Conservation (phyloP, 2,888 invertebrate species). For the Drosophila hamatofila region DNA sequence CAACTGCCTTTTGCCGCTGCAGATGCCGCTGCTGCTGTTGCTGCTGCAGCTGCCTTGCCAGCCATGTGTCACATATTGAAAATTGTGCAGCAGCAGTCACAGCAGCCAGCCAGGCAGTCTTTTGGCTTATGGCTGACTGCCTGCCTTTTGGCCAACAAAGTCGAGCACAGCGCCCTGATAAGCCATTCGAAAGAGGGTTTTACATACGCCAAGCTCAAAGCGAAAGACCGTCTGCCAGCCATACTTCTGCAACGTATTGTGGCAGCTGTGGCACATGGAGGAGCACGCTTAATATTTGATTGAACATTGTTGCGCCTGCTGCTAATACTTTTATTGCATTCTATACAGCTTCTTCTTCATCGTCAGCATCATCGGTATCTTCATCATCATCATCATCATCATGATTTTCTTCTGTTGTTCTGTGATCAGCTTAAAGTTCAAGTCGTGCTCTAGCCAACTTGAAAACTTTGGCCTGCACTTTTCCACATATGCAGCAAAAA, state of each 20-base stretch:
- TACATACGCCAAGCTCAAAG: slow-evolving; percentile 68
- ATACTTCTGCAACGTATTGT: slow-evolving; percentile 7
- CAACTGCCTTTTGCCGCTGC: slow-evolving; percentile 32
- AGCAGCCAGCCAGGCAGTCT: slow-evolving; percentile 58
- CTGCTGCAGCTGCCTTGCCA: slow-evolving; percentile 36
- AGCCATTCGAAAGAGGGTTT: slow-evolving; percentile 75
- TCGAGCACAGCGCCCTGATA: slow-evolving; percentile 62
- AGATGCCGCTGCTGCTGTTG: slow-evolving; percentile 4
- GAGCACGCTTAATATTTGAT: slow-evolving; percentile 68
- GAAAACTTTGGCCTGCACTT: slow-evolving; percentile 58
- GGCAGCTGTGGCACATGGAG: slow-evolving; percentile 32
- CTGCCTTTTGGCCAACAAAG: slow-evolving; percentile 51
- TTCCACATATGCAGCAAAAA: slow-evolving; percentile 63
- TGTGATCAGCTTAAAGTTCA: slow-evolving; percentile 39
- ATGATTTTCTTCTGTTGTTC: neutral
- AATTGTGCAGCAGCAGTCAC: slow-evolving; percentile 53
- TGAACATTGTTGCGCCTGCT: slow-evolving; percentile 75
- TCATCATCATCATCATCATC: neutral
- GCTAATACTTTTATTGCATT: slow-evolving; percentile 74
- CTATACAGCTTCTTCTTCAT: slow-evolving; percentile 16
- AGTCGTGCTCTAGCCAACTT: slow-evolving; percentile 27
- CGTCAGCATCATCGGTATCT: neutral
- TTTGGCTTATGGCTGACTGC: slow-evolving; percentile 70
- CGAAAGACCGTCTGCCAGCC: neutral
- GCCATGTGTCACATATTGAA: slow-evolving; percentile 79